Percentiles rank a stretch among this genome's conserved stretches.
Conservation (phyloP, 2,888 invertebrate species). For the Antitype chi region DNA sequence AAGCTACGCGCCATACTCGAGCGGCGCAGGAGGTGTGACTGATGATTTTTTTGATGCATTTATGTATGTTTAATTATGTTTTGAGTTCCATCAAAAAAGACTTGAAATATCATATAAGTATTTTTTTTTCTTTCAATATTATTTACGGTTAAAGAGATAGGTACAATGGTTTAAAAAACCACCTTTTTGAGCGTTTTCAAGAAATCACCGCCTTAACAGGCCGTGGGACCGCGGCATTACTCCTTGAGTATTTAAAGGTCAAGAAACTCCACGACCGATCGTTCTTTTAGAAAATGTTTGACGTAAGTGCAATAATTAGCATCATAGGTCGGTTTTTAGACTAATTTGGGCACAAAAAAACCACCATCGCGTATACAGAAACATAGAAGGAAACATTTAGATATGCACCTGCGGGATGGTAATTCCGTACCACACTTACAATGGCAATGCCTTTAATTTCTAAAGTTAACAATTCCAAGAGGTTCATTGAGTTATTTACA, state of each 20-base stretch:
- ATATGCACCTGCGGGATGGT: not conserved
- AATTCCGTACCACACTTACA: not conserved
- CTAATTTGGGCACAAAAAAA: not conserved
- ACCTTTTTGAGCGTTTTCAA: no score
- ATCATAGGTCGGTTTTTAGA: not conserved
- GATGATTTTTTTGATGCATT: no score
- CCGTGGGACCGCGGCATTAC: no score
- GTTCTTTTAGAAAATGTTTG: not conserved
- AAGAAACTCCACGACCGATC: slow-evolving; percentile 5
- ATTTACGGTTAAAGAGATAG: no score
- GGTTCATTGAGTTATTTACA: not conserved
- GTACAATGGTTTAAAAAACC: no score
- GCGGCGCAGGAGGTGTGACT: no score
- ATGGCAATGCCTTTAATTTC: not conserved
- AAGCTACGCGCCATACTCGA: no score
- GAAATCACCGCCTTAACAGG: no score
- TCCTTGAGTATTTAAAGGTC: not conserved
- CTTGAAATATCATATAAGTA: no score
- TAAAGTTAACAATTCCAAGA: not conserved
- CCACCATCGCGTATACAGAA: not conserved
- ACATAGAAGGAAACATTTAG: not conserved
- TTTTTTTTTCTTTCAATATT: no score
- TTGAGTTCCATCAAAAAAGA: no score
- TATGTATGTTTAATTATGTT: no score
- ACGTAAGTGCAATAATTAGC: slow-evolving; percentile 22